Percentiles rank a stretch among this genome's conserved stretches.
These are phyloP conservation scores for Callorhinus ursinus DNA, from an alignment of 2,113 vertebrate genomes.

Conservation along the genomic window DNA sequence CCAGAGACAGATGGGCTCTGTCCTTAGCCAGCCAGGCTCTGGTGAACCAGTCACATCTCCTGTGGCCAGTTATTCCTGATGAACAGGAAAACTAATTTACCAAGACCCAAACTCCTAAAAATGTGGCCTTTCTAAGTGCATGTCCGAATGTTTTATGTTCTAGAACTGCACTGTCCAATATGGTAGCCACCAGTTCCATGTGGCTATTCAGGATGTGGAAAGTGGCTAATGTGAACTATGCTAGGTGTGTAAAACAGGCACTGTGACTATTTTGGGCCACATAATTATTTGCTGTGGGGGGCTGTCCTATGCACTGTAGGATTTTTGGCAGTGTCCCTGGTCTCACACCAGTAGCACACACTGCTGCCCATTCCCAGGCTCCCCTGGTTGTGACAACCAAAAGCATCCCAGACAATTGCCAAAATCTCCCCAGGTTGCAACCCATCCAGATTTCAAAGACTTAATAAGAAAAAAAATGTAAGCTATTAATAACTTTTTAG, in stretches of 20 bases:
- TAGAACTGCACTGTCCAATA: not conserved
- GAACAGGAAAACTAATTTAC: conserved; percentile 26
- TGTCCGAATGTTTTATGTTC: not conserved
- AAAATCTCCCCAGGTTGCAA: not conserved
- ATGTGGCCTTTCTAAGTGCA: not conserved
- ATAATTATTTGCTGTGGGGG: not conserved
- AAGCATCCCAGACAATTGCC: not conserved
- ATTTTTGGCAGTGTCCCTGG: not conserved
- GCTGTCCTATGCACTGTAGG: not conserved
- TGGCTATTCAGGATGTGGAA: not conserved
- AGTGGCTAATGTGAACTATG: not conserved
- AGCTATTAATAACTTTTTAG: not conserved
- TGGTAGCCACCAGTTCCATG: not conserved
- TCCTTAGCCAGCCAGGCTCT: conserved; percentile 8
- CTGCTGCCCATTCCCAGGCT: no score
- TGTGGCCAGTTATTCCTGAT: not conserved
- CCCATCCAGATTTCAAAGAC: not conserved
- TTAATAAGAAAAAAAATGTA: not conserved
- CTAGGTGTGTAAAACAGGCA: not conserved
- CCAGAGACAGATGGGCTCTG: conserved; percentile 53
- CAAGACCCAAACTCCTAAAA: not conserved
- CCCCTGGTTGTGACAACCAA: not conserved
- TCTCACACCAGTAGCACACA: not conserved
- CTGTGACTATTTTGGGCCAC: not conserved
- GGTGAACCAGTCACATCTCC: not conserved